A percentile compares a stretch with the other conserved stretches of the same genome.
These are phyloP conservation scores for Cyphomyrus plagiostoma DNA, from an alignment of 2,113 vertebrate species.

Conservation along the genomic window DNA sequence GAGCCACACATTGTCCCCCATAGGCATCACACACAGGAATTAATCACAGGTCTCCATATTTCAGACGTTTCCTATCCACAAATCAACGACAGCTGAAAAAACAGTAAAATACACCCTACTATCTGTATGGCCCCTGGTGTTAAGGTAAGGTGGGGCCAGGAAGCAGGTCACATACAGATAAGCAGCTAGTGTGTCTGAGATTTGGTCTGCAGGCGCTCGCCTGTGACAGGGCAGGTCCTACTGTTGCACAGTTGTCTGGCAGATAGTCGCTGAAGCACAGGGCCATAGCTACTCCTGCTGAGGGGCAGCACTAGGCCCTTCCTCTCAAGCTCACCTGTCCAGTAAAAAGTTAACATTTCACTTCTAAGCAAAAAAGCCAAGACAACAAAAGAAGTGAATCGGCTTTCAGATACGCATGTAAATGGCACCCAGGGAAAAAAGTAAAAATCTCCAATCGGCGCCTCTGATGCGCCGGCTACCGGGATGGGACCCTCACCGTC, in stretches of 20 bases:
- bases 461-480: not conserved
- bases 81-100: not conserved
- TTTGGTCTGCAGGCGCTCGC: slow-evolving; percentile 32
- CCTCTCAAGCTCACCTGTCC: slow-evolving; percentile 73
- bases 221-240: slow-evolving; percentile 60
- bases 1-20: not conserved
- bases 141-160: not conserved
- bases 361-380: not conserved
- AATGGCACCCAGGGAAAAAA: not conserved
- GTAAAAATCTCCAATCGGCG: not conserved
- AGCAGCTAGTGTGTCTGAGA: not conserved
- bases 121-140: not conserved
- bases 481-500: slow-evolving; percentile 65
- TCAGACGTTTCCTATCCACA: too few relatives aligned
- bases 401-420: not conserved
- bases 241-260: slow-evolving; percentile 76
- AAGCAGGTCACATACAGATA: not conserved
- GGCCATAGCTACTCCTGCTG: slow-evolving; percentile 77
- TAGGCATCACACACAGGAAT: too few relatives aligned
- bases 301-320: slow-evolving; percentile 83
- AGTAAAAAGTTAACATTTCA: not conserved
- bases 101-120: not conserved
- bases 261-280: slow-evolving; percentile 69
- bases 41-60: too few relatives aligned
- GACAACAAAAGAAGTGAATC: not conserved